Evolutionary conservation across 2,797 vertebrate genomes (phyloP).

Genomic region (Catharus ustulatus): DNA sequence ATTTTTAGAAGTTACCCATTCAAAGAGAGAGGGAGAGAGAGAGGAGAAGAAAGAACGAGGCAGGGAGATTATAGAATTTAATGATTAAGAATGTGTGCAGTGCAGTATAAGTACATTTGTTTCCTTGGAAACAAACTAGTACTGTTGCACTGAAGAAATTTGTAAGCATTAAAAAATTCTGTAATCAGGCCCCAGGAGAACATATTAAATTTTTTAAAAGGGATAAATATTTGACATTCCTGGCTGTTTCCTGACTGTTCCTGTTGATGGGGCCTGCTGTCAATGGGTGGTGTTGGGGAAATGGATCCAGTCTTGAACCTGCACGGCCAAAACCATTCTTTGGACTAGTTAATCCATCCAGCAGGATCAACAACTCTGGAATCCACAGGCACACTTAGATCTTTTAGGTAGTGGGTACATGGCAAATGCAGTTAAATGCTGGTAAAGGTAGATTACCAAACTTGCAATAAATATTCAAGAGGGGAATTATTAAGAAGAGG

Average conservation of each 20-base stretch:
- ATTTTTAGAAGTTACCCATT: slow-evolving; percentile 69
- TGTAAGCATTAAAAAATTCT: slow-evolving; percentile 80
- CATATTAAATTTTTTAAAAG: slow-evolving; percentile 75
- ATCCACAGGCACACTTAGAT: neutral
- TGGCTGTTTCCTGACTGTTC: slow-evolving; percentile 61
- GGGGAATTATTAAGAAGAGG: neutral
- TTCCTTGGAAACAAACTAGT: slow-evolving; percentile 80
- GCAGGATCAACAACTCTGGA: neutral
- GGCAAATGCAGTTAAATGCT: neutral
- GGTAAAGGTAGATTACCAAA: neutral
- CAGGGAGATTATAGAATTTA: slow-evolving; percentile 73
- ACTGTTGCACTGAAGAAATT: slow-evolving; percentile 74
- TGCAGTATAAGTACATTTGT: slow-evolving; percentile 74
- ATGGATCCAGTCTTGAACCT: neutral
- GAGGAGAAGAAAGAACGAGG: slow-evolving; percentile 1
- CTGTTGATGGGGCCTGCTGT: slow-evolving; percentile 63
- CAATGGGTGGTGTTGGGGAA: slow-evolving; percentile 30
- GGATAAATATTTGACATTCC: slow-evolving; percentile 79
- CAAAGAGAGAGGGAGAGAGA: slow-evolving; percentile 2
- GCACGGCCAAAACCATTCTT: neutral
- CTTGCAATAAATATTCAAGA: neutral
- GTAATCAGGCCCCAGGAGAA: slow-evolving; percentile 77
- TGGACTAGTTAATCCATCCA: neutral
- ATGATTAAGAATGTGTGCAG: slow-evolving; percentile 73
- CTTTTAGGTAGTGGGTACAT: neutral